Evolutionary conservation across 1,140 invertebrate species (phyloP).

Genomic region (Drosophila saltans): DNA sequence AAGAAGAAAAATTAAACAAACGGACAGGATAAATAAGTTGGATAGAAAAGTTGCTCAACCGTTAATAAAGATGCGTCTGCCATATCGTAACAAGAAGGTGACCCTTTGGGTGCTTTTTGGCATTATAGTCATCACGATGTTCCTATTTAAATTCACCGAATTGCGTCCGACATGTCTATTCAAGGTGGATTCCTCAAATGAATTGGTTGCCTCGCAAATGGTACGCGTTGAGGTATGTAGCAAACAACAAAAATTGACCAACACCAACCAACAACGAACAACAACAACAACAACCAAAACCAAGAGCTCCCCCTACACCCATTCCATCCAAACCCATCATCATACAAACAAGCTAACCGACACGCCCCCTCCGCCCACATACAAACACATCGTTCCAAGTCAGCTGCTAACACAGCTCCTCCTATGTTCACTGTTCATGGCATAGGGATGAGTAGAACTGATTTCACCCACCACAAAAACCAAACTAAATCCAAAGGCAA

Average conservation of each 20-base stretch:
- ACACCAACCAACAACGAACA: neutral
- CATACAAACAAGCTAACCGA: neutral
- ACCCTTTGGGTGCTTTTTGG: slow-evolving; percentile 80
- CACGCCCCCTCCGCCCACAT: neutral
- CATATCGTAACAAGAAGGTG: slow-evolving; percentile 79
- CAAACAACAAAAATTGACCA: slow-evolving; percentile 27
- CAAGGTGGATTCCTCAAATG: slow-evolving; percentile 66
- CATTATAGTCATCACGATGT: slow-evolving; percentile 81
- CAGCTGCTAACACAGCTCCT: slow-evolving; percentile 2
- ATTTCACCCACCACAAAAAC: slow-evolving; percentile 3
- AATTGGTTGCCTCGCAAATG: slow-evolving; percentile 67
- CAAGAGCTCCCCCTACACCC: neutral
- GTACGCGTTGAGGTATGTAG: slow-evolving; percentile 76
- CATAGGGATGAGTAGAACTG: neutral
- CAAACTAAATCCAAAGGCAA: neutral
- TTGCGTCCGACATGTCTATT: slow-evolving; percentile 81
- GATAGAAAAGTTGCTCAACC: neutral
- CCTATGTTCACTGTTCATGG: neutral
- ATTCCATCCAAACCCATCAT: neutral
- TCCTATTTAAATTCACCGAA: slow-evolving; percentile 82
- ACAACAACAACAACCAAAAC: slow-evolving; percentile 12
- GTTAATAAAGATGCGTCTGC: slow-evolving; percentile 67
- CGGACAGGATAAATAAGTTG: neutral
- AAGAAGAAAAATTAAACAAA: slow-evolving; percentile 32
- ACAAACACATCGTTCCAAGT: neutral